phyloP scores from a whole-genome alignment of 1,140 invertebrate genomes.

The Potamilus streckersoni region DNA sequence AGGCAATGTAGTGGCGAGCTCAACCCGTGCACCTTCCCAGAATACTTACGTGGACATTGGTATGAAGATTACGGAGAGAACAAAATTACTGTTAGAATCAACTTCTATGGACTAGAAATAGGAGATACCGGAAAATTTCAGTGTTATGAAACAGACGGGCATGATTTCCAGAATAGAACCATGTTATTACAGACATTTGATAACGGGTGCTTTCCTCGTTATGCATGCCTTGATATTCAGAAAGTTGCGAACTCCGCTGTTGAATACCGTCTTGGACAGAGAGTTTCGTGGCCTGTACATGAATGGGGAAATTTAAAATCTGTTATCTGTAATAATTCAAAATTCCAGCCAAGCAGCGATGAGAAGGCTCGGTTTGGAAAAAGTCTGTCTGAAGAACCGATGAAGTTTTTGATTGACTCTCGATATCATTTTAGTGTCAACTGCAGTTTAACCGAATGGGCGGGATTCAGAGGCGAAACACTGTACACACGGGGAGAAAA shows the following conservation, averaged over 20 bases:
- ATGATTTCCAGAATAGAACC: constrained; percentile 29
- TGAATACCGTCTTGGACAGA: constrained; percentile 42
- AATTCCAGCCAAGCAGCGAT: constrained; percentile 15
- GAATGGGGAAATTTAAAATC: constrained; percentile 18
- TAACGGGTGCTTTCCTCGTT: constrained; percentile 51
- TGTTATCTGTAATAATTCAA: constrained; percentile 17
- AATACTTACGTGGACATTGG: constrained; percentile 41
- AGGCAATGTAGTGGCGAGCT: constrained; percentile 37
- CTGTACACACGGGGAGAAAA: constrained; percentile 20
- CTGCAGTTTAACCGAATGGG: constrained; percentile 12
- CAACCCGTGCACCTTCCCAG: constrained; percentile 40
- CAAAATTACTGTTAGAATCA: constrained; percentile 5
- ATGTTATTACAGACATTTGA: constrained; percentile 44
- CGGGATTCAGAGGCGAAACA: background rate
- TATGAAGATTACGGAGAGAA: constrained; percentile 27
- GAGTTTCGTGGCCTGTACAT: constrained; percentile 42
- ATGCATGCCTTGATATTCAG: constrained; percentile 47
- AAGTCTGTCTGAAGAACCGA: constrained; percentile 18
- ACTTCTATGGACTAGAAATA: background rate
- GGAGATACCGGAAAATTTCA: constrained; percentile 24
- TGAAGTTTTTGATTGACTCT: constrained; percentile 16
- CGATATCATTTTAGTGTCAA: constrained; percentile 12
- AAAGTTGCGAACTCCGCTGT: constrained; percentile 44
- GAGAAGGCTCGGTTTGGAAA: constrained; percentile 19
- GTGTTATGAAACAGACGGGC: constrained; percentile 24